These are phyloP conservation scores for Heterotilapia buettikoferi DNA, from an alignment of 2,113 vertebrate genomes.

Conservation along the genomic window DNA sequence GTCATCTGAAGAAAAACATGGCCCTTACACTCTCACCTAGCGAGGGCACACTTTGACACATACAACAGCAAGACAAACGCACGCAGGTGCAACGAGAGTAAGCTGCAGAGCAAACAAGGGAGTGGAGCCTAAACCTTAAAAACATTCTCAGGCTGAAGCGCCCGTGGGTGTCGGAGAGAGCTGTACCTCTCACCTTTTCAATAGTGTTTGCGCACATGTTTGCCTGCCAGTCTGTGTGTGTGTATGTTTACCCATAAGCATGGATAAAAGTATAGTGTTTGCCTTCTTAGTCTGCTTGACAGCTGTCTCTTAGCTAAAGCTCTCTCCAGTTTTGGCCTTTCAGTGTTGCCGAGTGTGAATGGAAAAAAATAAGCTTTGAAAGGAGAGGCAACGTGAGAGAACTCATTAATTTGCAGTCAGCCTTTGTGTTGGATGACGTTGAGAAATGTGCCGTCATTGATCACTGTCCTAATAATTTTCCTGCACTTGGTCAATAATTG, in stretches of 20 bases:
- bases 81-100: not conserved
- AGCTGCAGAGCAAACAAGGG: slow-evolving; percentile 51
- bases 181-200: slow-evolving; percentile 41
- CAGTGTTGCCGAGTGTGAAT: slow-evolving; percentile 15
- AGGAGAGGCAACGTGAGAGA: slow-evolving; percentile 5
- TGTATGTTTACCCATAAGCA: slow-evolving; percentile 33
- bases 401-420: slow-evolving; percentile 13
- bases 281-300: slow-evolving; percentile 39
- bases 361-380: slow-evolving; percentile 36
- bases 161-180: slow-evolving; percentile 26
- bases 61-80: not conserved
- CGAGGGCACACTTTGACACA: not conserved
- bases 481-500: not conserved
- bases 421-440: slow-evolving; percentile 23
- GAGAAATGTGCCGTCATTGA: not conserved
- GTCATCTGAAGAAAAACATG: slow-evolving; percentile 20
- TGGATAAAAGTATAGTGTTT: slow-evolving; percentile 54
- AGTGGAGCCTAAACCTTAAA: slow-evolving; percentile 35
- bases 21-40: not conserved
- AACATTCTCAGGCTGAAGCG: not conserved
- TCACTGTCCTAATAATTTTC: slow-evolving; percentile 7
- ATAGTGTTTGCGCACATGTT: slow-evolving; percentile 40
- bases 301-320: slow-evolving; percentile 53
- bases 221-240: slow-evolving; percentile 33
- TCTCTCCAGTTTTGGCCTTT: slow-evolving; percentile 8